Conservation (phyloP, 2,113 vertebrate genomes). For the Lepidothrix coronata region DNA sequence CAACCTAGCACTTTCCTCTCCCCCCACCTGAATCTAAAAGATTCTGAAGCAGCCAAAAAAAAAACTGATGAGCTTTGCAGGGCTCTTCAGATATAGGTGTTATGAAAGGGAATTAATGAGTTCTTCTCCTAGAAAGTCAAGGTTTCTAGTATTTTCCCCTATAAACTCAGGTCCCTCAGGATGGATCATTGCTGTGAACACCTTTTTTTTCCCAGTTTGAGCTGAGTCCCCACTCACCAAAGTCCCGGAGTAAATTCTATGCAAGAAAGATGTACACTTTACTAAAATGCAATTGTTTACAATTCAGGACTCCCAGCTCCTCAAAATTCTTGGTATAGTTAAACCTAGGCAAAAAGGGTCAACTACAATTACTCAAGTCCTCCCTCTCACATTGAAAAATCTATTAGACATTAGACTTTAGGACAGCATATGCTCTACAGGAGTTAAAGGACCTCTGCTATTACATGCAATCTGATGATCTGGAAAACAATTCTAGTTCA, state of each 20-base stretch:
- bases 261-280: background rate
- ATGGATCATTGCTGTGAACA: background rate
- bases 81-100: background rate
- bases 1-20: background rate
- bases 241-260: background rate
- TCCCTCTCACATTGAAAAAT: background rate
- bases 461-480: background rate
- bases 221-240: background rate
- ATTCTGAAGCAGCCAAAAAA: background rate
- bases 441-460: background rate
- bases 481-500: background rate
- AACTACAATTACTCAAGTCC: background rate
- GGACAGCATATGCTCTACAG: background rate
- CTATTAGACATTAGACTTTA: background rate
- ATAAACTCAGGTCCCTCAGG: background rate
- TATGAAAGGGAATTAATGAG: background rate
- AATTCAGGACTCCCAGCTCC: background rate
- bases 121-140: background rate
- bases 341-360: background rate
- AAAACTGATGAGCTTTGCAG: background rate
- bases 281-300: background rate
- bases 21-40: background rate
- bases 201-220: background rate
- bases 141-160: background rate
- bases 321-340: background rate